Evolutionary conservation across 2,797 vertebrate species (phyloP), one percentile per base, ranked within the genome.

Genomic region (Picus viridis): DNA sequence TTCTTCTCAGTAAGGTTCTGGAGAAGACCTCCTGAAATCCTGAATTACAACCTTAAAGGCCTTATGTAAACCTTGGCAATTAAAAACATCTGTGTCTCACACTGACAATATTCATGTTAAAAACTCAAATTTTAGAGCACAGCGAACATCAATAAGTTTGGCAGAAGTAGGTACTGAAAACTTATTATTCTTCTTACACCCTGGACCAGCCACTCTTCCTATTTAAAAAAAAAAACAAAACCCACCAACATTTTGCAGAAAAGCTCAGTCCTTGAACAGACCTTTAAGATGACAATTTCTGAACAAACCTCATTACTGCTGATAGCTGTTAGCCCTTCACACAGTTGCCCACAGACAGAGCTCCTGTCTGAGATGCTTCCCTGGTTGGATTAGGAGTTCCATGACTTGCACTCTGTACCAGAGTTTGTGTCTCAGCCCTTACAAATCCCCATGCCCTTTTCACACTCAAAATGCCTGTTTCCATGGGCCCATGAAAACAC

Each of bases 381-480:
- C 43, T 45, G 61, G 15, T 41, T 20, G 45, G 53, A 85, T 49
- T 4, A 68, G 45, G 12, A 54, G 30, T 41, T 90, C 51, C 0
- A 0, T 7, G n/a, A 53, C 45, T n/a, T 56, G 29, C 4, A 19
- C 20, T 65, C 22, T 63, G 27, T 23, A 77, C 19, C 59, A 47
- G 16, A 2, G 16, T 15, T 62, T 7, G 2, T 9, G 16, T 8
- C 49, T 71, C 72, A 74, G 75, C 29, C 73, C 61, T 56, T 20
- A 69, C 36, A 77, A 93, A 93, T 67, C 20, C 29, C 36, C 39
- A 10, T 10, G 24, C 15, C 23, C 62, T 58, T 8, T 41, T 39
- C 49, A 63, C 7, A 43, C 8, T 26, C 56, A 53, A 67, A 85
- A 16, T 1, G 4, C n/a, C 7, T 0, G 0, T 24, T 30, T 93